These are phyloP conservation scores for Tamias sibiricus DNA, from an alignment of 2,113 vertebrate species.

Conservation along the genomic window DNA sequence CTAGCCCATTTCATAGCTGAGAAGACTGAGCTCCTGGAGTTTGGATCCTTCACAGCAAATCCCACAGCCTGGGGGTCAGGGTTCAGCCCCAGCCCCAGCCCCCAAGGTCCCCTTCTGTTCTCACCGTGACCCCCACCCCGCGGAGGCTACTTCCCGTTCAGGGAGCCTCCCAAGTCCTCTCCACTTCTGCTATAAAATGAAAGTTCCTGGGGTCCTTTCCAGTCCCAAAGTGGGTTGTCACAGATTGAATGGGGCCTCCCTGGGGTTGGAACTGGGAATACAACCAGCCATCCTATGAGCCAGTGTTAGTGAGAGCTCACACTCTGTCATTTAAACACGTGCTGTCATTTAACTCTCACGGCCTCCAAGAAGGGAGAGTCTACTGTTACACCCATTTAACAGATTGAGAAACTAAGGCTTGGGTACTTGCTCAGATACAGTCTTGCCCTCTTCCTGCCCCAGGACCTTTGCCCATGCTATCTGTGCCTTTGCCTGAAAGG, in stretches of 20 bases:
- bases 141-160: not conserved
- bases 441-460: not conserved
- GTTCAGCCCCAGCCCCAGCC: too few species aligned
- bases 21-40: not conserved
- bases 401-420: not conserved
- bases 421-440: not conserved
- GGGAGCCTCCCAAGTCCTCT: not conserved
- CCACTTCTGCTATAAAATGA: not conserved
- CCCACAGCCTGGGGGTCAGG: not conserved
- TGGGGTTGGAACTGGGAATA: not conserved
- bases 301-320: rapidly evolving
- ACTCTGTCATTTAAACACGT: not conserved
- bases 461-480: conserved; percentile 1
- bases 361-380: not conserved
- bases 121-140: not conserved
- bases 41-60: not conserved
- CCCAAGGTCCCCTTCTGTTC: not conserved
- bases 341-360: not conserved
- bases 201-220: not conserved
- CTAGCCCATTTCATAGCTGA: not conserved
- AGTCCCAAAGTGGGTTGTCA: not conserved
- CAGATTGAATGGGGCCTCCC: not conserved
- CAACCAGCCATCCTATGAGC: too few species aligned
- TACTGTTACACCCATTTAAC: not conserved
- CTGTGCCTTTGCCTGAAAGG: not conserved